Evolutionary conservation across 2,888 invertebrate species (phyloP), one percentile per base, ranked within the genome.

Genomic region (Trilocha varians): DNA sequence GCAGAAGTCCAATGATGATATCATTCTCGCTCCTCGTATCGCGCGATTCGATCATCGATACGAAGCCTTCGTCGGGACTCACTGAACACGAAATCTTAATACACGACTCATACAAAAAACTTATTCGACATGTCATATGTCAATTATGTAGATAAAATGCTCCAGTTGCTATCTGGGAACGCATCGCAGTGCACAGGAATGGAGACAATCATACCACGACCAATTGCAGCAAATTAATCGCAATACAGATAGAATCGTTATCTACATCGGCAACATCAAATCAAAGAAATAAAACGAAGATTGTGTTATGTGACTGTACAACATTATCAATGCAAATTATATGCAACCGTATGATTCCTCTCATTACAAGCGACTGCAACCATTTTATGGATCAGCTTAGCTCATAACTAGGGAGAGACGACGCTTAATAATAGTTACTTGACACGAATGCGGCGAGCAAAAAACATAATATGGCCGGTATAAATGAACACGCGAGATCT

Each of bases 401-500:
- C 66, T 64, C 48, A 53, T 50, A 59, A 58, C 57, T 61, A 62
- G 51, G 54, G 55, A 63, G 54, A 62, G 62, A 56, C 48, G 57
- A 59, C 49, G 52, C 64, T 70, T 74, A 73, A 78, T 79, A 78
- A 79, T 78, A 78, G 74, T 69, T 55, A 56, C 66, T 65, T 61
- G 61, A 69, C 78, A 80, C 73, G 75, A 78, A 73, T 59, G 63
- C 62, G 56, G 47, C 49, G 59, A 70, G 65, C 67, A 72, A 75
- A 79, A 77, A 71, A 68, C 64, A 68, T 57, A n/a, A n/a, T 64
- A 52, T 43, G 44, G 25, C 6, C 11, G 48, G 44, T 62, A 63
- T 69, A 68, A 71, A 78, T 59, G 66, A 71, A 78, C 78, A 82
- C 76, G 77, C 79, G 65, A 79, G 73, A 75, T 72, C 73, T 56